Evolutionary conservation across 2,797 vertebrate species (phyloP).

Genomic region (Syngnathus acus): DNA sequence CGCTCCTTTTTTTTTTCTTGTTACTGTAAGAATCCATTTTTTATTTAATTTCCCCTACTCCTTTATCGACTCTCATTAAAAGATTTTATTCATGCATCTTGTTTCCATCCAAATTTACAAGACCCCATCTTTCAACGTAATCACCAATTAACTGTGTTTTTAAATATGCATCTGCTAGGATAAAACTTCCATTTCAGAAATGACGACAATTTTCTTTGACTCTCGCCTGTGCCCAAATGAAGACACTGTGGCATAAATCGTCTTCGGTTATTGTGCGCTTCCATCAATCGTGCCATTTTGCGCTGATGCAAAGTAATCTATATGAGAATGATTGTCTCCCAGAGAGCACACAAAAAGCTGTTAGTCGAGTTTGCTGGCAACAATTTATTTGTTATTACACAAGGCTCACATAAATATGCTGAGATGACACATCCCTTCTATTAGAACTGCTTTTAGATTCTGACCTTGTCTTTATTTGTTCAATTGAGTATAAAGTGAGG

Average conservation of each 20-base stretch:
- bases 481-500: not conserved
- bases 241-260: slow-evolving; percentile 18
- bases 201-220: slow-evolving; percentile 10
- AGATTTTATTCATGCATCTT: not conserved
- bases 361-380: slow-evolving; percentile 22
- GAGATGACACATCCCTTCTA: not conserved
- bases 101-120: too few relatives aligned
- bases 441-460: not conserved
- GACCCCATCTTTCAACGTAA: not conserved
- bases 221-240: slow-evolving; percentile 25
- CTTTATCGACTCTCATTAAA: too few relatives aligned
- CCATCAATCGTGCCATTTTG: slow-evolving; percentile 23
- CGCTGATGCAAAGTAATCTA: slow-evolving; percentile 24
- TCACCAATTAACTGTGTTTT: not conserved
- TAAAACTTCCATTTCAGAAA: slow-evolving; percentile 3
- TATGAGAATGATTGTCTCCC: slow-evolving; percentile 37
- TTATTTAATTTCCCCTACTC: not conserved
- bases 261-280: slow-evolving; percentile 21
- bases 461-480: not conserved
- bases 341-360: slow-evolving; percentile 27
- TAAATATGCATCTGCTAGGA: not conserved
- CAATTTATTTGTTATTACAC: slow-evolving; percentile 27
- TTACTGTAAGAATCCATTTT: not conserved
- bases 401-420: slow-evolving; percentile 30
- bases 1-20: not conserved